Evolutionary conservation across 2,888 invertebrate genomes (phyloP).

Genomic region (Anorthoa munda): DNA sequence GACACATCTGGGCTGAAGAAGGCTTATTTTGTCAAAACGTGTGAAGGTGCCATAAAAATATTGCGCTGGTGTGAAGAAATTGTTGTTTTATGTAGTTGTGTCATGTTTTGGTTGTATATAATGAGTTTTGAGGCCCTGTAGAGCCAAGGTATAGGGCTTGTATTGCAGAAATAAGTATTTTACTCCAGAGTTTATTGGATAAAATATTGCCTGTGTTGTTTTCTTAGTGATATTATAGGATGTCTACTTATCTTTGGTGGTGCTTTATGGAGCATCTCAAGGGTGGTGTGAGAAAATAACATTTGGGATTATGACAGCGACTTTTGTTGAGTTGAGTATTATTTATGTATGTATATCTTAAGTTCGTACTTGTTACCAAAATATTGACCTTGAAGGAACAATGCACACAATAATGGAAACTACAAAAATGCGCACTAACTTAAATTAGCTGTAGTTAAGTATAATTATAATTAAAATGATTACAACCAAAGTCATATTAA

Average conservation of each 20-base stretch:
- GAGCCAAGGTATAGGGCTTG: neutral
- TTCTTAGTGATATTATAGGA: neutral
- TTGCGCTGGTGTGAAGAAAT: constrained; percentile 41
- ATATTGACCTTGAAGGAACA: neutral
- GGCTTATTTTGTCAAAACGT: constrained; percentile 60
- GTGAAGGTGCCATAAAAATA: constrained; percentile 57
- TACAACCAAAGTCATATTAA: constrained; percentile 12
- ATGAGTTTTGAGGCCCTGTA: constrained; percentile 15
- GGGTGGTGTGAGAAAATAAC: too few species aligned
- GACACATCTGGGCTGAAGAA: constrained; percentile 61
- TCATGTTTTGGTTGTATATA: constrained; percentile 33
- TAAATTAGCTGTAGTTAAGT: neutral
- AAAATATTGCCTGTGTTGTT: neutral
- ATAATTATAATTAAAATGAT: neutral
- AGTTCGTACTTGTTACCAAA: neutral
- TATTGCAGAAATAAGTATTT: constrained; percentile 17
- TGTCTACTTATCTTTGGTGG: too few species aligned
- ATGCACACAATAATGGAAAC: neutral
- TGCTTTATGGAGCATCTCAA: too few species aligned
- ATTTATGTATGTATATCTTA: too few species aligned
- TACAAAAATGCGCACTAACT: constrained; percentile 7
- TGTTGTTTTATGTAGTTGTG: constrained; percentile 43
- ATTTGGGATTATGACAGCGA: neutral
- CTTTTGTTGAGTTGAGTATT: neutral
- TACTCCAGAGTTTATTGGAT: neutral